Evolutionary conservation across 2,113 vertebrate species (phyloP), one percentile per base, ranked within the genome.

Genomic region (Rhodinocichla rosea): DNA sequence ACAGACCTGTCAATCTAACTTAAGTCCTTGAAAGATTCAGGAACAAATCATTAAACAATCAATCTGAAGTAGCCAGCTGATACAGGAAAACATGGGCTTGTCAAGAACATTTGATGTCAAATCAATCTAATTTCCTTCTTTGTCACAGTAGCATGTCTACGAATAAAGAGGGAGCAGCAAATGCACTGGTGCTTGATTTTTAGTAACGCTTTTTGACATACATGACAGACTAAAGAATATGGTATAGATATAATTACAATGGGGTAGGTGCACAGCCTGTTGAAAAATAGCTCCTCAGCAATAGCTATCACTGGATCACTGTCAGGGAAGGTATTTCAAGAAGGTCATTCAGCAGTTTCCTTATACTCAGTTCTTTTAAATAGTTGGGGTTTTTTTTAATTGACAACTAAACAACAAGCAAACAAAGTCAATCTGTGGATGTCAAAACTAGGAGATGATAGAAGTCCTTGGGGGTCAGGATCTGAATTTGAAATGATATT

Each of bases 1-100:
- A 68, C 69, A 92, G 77, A 68, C 40, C 69, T 94, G 83, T 79
- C 89, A 82, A 11, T 92, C 91, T 93, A 81, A 92, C 26, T 96
- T 69, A 79, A 44, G 69, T 69, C 89, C 74, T 97, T 92, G 80
- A 76, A 92, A 82, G 62, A 92, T 84, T 71, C 53, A 64, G 89
- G 44, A 89, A 69, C 49, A 89, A 94, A 91, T 91, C 83, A 95
- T 92, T 91, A 73, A 91, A 84, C 47, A 92, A 87, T 91, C 81
- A 60, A 39, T 84, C 89, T 45, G 57, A 89, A 91, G 77, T 89
- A 94, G 91, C 92, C 83, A 89, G 65, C 52, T 95, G 80, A 95
- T 92, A 68, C 33, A 50, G 10, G 27, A 88, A 93, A 94, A 81
- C 71, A 78, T 13, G 60, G 87, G 35, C 87, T 95, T 95, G 92